Evolutionary conservation across 2,797 vertebrate species (phyloP), one percentile per base, ranked within the genome.

Genomic region (Pelobates cultripes): DNA sequence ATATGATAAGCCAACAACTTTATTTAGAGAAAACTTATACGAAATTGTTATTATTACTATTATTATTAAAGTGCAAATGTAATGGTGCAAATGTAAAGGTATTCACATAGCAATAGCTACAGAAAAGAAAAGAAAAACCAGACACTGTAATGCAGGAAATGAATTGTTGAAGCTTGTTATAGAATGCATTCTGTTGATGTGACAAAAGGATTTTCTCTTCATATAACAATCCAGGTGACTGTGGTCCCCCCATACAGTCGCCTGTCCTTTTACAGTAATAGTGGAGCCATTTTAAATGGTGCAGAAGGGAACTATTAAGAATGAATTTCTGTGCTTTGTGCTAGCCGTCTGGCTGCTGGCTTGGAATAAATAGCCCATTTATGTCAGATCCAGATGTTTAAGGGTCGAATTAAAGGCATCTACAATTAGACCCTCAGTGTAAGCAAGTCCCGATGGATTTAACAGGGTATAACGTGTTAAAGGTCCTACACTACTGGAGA

Each of bases 301-400:
- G 63, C 80, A 82, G 76, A 78, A 79, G 81, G 75, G 75, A 73
- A 79, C 77, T 75, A 78, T 82, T 82, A 82, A 76, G 68, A 60
- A 3, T 44, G 42, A 10, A 55, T 77, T 76, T 60, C 47, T 13
- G 55, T 51, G 79, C 57, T 71, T 67, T 28, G 71, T 76, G 43
- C 80, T 82, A 44, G 73, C 67, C 60, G 79, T 53, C 80, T 72
- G 73, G 80, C 74, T 75, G 5, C 28, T 77, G 67, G 63, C 73
- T 81, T 75, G 69, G 69, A 81, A 81, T 81, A 81, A 81, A 81
- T 81, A 55, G 43, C 66, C 43, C 74, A 77, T 77, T 77, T 82
- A 82, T 82, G 80, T 82, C 51, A 72, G 71, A 74, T 82, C 73
- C 80, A 82, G 80, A 82, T 82, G 80, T 77, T 64, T 51, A 45